A percentile compares a stretch with the other conserved stretches of the same genome.
Evolutionary conservation across 2,113 vertebrate species (phyloP).

Genomic region (Sclerurus mexicanus): DNA sequence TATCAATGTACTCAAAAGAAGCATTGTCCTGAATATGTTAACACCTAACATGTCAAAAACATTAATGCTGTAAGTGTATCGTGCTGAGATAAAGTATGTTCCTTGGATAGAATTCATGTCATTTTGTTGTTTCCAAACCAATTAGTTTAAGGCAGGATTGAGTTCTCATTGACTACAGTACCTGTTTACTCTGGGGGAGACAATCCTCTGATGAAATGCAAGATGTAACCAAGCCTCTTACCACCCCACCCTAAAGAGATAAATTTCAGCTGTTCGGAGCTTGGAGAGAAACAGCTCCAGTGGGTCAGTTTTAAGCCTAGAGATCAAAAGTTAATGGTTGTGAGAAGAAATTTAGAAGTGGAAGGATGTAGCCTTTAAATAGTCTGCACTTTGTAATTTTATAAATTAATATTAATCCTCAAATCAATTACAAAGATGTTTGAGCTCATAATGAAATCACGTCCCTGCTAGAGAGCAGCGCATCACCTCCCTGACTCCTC

Average conservation of each 20-base stretch:
- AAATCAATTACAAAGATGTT: not conserved
- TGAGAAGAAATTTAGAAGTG: not conserved
- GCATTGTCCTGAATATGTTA: not conserved
- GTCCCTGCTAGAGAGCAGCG: not conserved
- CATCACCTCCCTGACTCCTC: not conserved
- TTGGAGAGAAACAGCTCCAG: not conserved
- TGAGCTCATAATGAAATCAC: not conserved
- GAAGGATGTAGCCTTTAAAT: not conserved
- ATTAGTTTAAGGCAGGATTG: not conserved
- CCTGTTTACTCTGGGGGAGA: not conserved
- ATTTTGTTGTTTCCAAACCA: not conserved
- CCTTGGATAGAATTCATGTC: not conserved
- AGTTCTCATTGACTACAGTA: not conserved
- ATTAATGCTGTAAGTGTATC: not conserved
- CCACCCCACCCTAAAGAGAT: not conserved
- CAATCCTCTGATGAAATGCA: not conserved
- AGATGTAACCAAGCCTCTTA: not conserved
- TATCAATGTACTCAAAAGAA: not conserved
- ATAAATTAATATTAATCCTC: not conserved
- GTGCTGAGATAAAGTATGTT: not conserved
- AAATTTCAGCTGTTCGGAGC: not conserved
- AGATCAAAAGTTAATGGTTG: not conserved
- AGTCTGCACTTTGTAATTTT: not conserved
- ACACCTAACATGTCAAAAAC: not conserved
- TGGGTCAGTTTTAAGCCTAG: not conserved